Percentiles rank a stretch among this genome's conserved stretches.
These are phyloP conservation scores for Cyclophora albipunctata DNA, from an alignment of 2,888 invertebrate genomes.

Conservation along the genomic window DNA sequence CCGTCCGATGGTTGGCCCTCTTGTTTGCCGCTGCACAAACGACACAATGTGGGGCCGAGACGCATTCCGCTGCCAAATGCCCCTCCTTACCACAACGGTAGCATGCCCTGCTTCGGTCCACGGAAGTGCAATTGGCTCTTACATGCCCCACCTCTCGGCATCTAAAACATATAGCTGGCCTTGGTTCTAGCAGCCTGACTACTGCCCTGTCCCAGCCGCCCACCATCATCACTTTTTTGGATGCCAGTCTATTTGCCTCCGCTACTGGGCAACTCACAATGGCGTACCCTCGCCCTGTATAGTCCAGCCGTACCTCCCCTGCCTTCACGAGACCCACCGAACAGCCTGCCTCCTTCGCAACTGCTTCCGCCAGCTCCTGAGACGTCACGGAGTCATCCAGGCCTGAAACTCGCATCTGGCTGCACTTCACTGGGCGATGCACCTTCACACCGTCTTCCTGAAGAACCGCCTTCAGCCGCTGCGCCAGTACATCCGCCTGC, in stretches of 20 bases:
- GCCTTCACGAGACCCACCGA: background rate
- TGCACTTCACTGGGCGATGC: constrained; percentile 7
- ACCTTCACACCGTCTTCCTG: background rate
- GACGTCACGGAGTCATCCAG: constrained; percentile 13
- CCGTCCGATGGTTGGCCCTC: background rate
- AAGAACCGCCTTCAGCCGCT: constrained; percentile 4
- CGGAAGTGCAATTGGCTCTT: constrained; percentile 1
- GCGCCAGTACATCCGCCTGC: constrained; percentile 10
- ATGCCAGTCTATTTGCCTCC: background rate
- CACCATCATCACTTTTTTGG: constrained; percentile 2
- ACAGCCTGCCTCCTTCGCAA: constrained; percentile 7
- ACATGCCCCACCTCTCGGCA: constrained; percentile 15
- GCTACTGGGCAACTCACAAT: constrained; percentile 3
- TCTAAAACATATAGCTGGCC: constrained; percentile 10
- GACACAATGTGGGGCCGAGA: background rate
- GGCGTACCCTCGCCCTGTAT: background rate
- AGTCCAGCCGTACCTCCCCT: background rate
- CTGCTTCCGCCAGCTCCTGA: constrained; percentile 5
- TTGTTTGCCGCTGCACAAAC: background rate
- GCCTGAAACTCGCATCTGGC: constrained; percentile 10
- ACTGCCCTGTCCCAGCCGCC: constrained; percentile 13
- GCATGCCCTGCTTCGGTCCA: constrained; percentile 7
- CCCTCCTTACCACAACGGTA: constrained; percentile 5
- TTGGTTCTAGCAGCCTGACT: constrained; percentile 4
- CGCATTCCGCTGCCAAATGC: background rate